phyloP scores from a whole-genome alignment of 1,140 invertebrate species.

The Drosophila sp. region DNA sequence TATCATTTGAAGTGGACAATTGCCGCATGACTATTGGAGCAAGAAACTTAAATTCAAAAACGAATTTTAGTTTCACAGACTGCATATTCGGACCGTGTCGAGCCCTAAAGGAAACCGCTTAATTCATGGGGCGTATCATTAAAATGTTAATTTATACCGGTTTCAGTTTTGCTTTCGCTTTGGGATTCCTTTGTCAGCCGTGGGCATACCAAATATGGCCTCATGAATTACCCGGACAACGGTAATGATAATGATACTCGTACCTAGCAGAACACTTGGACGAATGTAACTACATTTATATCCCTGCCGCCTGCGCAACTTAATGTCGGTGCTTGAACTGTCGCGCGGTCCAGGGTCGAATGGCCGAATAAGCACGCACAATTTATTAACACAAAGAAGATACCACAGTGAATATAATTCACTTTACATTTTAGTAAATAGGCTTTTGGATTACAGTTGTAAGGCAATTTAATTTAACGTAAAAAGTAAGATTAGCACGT shows the following conservation, averaged over 20 bases:
- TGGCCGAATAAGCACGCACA: conserved; percentile 14
- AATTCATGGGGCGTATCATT: conserved; percentile 30
- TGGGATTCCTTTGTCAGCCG: background rate
- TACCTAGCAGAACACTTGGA: conserved; percentile 6
- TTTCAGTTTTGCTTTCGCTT: background rate
- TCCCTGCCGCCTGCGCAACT: background rate
- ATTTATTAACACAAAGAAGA: conserved; percentile 15
- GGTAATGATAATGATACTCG: conserved; percentile 36
- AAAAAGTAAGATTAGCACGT: too few relatives aligned
- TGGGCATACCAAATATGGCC: conserved; percentile 25
- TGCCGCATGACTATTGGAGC: too few relatives aligned
- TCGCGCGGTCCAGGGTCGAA: background rate
- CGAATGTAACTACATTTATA: conserved; percentile 16
- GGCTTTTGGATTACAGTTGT: too few relatives aligned
- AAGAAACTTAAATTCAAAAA: background rate
- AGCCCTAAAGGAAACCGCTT: background rate
- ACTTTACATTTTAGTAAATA: too few relatives aligned
- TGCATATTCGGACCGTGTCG: background rate
- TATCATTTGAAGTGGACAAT: too few relatives aligned
- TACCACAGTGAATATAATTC: too few relatives aligned
- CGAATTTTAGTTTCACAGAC: background rate
- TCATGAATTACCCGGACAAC: conserved; percentile 32
- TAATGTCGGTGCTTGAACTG: too few relatives aligned
- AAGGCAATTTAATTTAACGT: too few relatives aligned
- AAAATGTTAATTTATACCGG: conserved; percentile 47